Evolutionary conservation across 2,113 vertebrate species (phyloP).

Genomic region (Forbesichthys agassizii): DNA sequence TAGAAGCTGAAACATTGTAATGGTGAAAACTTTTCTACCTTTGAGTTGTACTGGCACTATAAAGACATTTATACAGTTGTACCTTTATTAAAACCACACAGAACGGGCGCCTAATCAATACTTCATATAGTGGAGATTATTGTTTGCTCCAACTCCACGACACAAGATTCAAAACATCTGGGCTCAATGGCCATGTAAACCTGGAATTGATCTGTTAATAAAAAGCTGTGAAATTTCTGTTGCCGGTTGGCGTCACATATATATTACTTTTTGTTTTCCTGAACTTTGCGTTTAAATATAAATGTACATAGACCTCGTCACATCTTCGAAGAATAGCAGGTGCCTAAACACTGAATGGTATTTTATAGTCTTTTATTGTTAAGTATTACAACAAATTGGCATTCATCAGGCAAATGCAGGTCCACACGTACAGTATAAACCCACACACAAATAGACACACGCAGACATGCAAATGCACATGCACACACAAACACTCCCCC

Average conservation of each 20-base stretch:
- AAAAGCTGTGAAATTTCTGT: slow-evolving; percentile 56
- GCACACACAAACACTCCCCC: slow-evolving; percentile 64
- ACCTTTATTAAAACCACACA: slow-evolving; percentile 67
- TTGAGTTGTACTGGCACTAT: slow-evolving; percentile 58
- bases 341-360: no score
- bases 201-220: slow-evolving; percentile 67
- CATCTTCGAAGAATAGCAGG: not conserved
- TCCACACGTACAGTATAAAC: slow-evolving; percentile 46
- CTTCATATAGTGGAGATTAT: slow-evolving; percentile 69
- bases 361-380: not conserved
- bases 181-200: slow-evolving; percentile 62
- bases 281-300: slow-evolving; percentile 20
- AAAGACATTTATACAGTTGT: slow-evolving; percentile 60
- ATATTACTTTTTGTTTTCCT: slow-evolving; percentile 26
- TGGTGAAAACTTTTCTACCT: slow-evolving; percentile 52
- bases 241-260: slow-evolving; percentile 35
- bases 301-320: slow-evolving; percentile 28
- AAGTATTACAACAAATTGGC: not conserved
- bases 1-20: slow-evolving; percentile 8
- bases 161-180: slow-evolving; percentile 53
- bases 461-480: slow-evolving; percentile 16
- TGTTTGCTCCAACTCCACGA: slow-evolving; percentile 61
- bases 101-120: slow-evolving; percentile 66
- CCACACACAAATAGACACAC: slow-evolving; percentile 21
- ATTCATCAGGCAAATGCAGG: not conserved